Base-by-base conservation (phyloP, 2,888 invertebrate species). In the Leptogaster cylindrica region DNA sequence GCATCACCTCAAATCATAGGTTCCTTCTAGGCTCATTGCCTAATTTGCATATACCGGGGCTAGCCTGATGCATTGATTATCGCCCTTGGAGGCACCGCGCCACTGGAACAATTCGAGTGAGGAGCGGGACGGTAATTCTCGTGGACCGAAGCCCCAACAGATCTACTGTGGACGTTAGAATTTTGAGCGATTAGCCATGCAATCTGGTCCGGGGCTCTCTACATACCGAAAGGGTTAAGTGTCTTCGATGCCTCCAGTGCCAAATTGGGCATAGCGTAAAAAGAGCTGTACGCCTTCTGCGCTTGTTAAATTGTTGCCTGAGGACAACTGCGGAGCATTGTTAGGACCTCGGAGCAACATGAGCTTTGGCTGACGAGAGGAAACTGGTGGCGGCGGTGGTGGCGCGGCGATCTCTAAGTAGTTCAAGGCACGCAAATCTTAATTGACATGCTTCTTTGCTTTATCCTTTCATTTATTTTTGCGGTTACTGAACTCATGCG, bases 1-100 rank as follows among this genome's bases (percentile, higher is more conserved):
- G 65, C 65, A 51, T 65, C 50, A 16, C 50, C 65, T 16, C 16
- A 65, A 65, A 65, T 65, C 50, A 51, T 65, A 48, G 48, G 65
- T 36, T 65, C 50, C 65, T 33, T 51, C 36, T 64, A 64, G 61
- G 44, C 28, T 28, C 27, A 28, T 23, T 18, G 61, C 41, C 28
- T 28, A 44, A 61, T 61, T 61, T 61, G 61, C 61, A 61, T n/a
- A n/a, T 61, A 61, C 44, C 28, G 16, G 20, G 25, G 36, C 55
- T 36, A 36, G 25, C 36, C 55, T 39, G 36, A n/a, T 61, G 61
- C 61, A 61, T 61, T 61, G 61, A 61, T 61, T 61, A 61, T 31
- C 44, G 61, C 44, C 27, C 61, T 61, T 16, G 23, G n/a, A 23
- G 44, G 31, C 55, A 55, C 55, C 39, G 55, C 36, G 39, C 55